Evolutionary conservation across 2,113 vertebrate genomes (phyloP), one percentile per base, ranked within the genome.

Genomic region (Chlamydotis undulata): DNA sequence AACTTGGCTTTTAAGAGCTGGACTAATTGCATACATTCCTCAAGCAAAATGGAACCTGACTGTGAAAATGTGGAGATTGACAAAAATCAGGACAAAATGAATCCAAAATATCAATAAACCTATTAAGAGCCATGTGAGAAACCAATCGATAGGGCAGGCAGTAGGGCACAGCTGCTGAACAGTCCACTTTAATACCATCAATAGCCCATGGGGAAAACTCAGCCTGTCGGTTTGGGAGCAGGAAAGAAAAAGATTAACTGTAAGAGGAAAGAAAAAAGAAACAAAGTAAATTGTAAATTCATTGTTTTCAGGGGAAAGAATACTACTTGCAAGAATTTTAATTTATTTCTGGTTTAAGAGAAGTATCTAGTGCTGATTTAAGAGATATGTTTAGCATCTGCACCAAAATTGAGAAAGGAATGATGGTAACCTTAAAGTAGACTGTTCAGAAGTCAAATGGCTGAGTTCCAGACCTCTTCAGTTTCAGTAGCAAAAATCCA

Each of bases 51-150:
- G 85, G 82, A 90, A 74, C 70, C 79, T 90, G 80, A 83, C 88
- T 90, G 89, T 92, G 76, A 83, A 97, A 96, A 95, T 45, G 85
- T 47, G 73, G 78, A 92, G 77, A 68, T 14, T 68, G 90, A 86
- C 76, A 93, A 93, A 96, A 96, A 93, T 92, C 61, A 75, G 76
- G 73, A 84, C 65, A 68, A 93, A 96, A 96, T 91, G 39, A 96
- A 82, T 92, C 69, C 49, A 84, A 95, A 97, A 95, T 94, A 96
- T 96, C 96, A 96, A 97, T 96, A 97, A 97, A 96, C 73, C 89
- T 93, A 84, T 96, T 97, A 91, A 95, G 35, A 89, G 35, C 39
- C 83, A 69, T 84, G 88, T 86, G 90, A 92, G 69, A 84, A 93
- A 68, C 26, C 25, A 49, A 95, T 96, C 94, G 0, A 96, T 96